A percentile compares a stretch with the other conserved stretches of the same genome.
Evolutionary conservation across 2,797 vertebrate species (phyloP).

Genomic region (Muscicapa striata): DNA sequence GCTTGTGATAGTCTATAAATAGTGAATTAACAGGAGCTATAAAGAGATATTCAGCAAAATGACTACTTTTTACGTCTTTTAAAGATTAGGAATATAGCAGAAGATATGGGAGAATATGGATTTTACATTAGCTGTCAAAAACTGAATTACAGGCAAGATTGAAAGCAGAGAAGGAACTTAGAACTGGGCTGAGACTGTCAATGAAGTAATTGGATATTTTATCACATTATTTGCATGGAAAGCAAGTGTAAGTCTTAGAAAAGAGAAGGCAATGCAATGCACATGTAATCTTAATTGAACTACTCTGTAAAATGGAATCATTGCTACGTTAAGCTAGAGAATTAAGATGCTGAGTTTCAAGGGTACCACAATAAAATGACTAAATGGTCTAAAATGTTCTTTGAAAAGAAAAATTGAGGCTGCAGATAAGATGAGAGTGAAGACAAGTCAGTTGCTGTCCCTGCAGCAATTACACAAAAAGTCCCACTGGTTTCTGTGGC

Average conservation of each 20-base stretch:
- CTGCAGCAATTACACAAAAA: not conserved
- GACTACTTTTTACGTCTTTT: not conserved
- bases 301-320: not conserved
- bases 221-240: not conserved
- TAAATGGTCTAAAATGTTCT: not conserved
- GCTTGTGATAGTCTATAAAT: not conserved
- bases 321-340: not conserved
- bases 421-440: not conserved
- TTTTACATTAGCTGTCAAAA: not conserved
- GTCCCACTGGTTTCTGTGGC: not conserved
- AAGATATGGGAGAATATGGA: not conserved
- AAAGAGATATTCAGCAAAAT: not conserved
- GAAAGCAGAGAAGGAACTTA: not conserved
- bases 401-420: not conserved
- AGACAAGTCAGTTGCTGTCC: not conserved
- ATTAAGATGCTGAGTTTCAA: not conserved
- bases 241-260: not conserved
- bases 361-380: not conserved
- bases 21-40: not conserved
- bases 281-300: not conserved
- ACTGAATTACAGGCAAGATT: not conserved
- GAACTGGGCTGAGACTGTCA: not conserved
- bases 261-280: not conserved
- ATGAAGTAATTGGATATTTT: not conserved
- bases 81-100: not conserved